Conservation (phyloP, 2,113 vertebrate species). For the Empidonax traillii region DNA sequence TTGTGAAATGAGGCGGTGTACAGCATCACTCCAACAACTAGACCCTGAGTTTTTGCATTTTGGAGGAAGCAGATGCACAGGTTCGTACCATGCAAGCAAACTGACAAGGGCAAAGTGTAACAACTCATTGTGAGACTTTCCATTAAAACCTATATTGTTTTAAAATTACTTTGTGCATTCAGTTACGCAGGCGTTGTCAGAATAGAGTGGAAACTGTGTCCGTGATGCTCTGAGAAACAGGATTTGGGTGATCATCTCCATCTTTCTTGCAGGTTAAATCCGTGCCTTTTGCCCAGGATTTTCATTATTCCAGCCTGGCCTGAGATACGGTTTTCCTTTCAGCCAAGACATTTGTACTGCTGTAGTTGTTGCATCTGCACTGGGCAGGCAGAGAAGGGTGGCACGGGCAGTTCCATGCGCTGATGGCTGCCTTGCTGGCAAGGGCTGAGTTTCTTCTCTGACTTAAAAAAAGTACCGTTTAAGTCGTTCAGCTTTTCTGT, state of each 20-base stretch:
- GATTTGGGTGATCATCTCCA: neutral
- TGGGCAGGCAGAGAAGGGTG: neutral
- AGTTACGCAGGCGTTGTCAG: neutral
- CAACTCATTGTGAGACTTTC: neutral
- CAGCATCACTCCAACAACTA: neutral
- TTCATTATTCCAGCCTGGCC: neutral
- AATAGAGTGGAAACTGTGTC: neutral
- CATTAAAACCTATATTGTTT: accelerated
- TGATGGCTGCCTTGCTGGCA: neutral
- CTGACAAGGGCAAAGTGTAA: neutral
- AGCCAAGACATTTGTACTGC: neutral
- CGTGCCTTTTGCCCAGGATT: neutral
- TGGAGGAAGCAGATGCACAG: neutral
- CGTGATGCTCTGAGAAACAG: accelerated
- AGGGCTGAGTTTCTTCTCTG: neutral
- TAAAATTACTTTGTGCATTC: accelerated
- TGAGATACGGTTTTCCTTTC: neutral
- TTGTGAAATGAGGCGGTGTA: neutral
- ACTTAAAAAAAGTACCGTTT: accelerated
- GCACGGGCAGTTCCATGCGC: accelerated
- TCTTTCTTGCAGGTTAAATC: neutral
- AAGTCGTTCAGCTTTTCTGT: neutral
- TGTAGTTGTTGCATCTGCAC: neutral
- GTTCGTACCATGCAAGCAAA: neutral
- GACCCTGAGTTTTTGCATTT: neutral